phyloP scores from a whole-genome alignment of 2,797 vertebrate genomes.

The Centropyge bicolor region DNA sequence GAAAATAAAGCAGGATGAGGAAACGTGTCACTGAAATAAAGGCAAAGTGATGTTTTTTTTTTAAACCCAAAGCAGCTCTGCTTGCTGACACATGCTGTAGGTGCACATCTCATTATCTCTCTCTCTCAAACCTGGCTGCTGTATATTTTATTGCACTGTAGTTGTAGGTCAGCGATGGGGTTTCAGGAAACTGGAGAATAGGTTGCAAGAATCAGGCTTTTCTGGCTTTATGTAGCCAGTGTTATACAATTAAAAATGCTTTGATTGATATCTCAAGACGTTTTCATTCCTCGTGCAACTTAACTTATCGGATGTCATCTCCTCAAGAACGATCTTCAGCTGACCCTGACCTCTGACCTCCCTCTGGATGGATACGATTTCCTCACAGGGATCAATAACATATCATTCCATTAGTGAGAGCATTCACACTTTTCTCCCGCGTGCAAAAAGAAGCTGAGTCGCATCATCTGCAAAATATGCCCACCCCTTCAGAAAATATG shows the following conservation, averaged over 20 bases:
- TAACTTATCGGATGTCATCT: conserved; percentile 1
- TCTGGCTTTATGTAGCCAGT: not conserved
- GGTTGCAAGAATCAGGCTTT: not conserved
- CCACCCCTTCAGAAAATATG: not conserved
- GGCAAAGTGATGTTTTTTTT: not conserved
- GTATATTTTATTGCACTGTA: not conserved
- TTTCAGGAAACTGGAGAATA: not conserved
- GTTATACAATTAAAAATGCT: not conserved
- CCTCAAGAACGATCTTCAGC: conserved; percentile 2
- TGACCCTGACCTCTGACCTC: conserved; percentile 40
- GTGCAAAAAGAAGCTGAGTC: conserved; percentile 18
- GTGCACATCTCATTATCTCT: conserved; percentile 10
- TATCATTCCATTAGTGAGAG: conserved; percentile 30
- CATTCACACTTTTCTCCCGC: conserved; percentile 2
- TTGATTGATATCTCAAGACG: not conserved
- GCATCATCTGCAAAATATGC: not conserved
- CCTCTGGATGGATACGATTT: conserved; percentile 11
- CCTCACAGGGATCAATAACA: conserved; percentile 36
- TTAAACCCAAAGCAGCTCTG: not conserved
- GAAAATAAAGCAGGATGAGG: conserved; percentile 24
- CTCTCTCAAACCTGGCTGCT: not conserved
- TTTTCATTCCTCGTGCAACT: not conserved
- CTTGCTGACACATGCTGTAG: not conserved
- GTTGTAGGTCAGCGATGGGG: not conserved
- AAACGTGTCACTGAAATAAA: not conserved